phyloP scores from a whole-genome alignment of 2,797 vertebrate genomes.

The Tinamus major region DNA sequence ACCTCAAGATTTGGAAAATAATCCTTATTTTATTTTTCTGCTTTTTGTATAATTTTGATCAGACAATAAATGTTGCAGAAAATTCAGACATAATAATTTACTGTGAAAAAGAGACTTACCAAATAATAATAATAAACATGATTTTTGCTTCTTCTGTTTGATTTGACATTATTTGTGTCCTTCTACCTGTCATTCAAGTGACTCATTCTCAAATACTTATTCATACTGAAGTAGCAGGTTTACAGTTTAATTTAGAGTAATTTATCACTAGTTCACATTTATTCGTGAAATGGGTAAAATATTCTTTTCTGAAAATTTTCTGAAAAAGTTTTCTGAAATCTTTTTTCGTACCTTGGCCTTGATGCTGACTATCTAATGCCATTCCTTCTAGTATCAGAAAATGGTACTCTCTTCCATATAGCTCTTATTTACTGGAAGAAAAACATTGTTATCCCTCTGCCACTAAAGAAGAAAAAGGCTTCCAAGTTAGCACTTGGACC shows the following conservation, averaged over 20 bases:
- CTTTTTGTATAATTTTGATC: conserved; percentile 3
- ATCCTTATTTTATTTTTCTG: not conserved
- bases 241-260: not conserved
- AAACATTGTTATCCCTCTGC: too few species aligned
- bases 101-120: not conserved
- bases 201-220: not conserved
- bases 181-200: not conserved
- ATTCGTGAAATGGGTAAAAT: too few species aligned
- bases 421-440: too few species aligned
- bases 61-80: not conserved
- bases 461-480: too few species aligned
- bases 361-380: not conserved
- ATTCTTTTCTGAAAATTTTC: too few species aligned
- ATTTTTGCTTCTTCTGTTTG: not conserved
- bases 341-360: not conserved
- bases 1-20: not conserved
- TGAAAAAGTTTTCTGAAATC: too few species aligned
- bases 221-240: not conserved
- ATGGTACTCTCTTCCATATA: not conserved
- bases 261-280: not conserved
- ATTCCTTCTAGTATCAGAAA: not conserved
- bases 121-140: not conserved
- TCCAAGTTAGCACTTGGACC: too few species aligned
- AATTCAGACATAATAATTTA: not conserved
- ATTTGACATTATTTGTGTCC: not conserved